phyloP scores from a whole-genome alignment of 2,888 invertebrate species.

The Microplitis manilae region DNA sequence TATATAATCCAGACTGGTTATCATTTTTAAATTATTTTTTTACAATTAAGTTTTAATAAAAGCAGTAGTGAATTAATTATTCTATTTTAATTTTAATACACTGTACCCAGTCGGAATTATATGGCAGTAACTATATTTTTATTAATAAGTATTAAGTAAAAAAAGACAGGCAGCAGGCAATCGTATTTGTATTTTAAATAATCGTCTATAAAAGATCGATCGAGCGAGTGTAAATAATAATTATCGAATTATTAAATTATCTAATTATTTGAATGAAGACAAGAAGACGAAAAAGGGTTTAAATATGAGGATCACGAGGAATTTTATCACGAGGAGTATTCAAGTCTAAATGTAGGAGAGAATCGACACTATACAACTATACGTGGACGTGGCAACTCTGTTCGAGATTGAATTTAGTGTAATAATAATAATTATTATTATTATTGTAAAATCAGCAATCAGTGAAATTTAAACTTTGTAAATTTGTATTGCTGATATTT shows the following conservation, averaged over 20 bases:
- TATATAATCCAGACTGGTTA: conserved; percentile 21
- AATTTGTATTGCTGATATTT: neutral
- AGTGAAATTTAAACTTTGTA: neutral
- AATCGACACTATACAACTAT: conserved; percentile 43
- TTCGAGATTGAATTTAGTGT: neutral
- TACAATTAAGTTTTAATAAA: conserved; percentile 18
- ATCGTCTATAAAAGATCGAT: conserved; percentile 52
- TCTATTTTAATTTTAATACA: conserved; percentile 10
- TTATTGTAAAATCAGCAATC: neutral
- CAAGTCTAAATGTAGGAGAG: conserved; percentile 42
- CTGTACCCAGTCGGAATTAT: conserved; percentile 26
- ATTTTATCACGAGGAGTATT: conserved; percentile 41
- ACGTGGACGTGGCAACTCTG: conserved; percentile 28
- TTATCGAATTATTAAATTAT: conserved; percentile 32
- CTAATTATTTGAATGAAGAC: conserved; percentile 31
- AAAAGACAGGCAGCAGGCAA: conserved; percentile 68
- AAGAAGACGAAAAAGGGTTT: conserved; percentile 37
- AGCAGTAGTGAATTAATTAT: conserved; percentile 8
- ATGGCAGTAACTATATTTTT: conserved; percentile 27
- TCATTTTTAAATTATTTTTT: neutral
- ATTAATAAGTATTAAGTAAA: conserved; percentile 32
- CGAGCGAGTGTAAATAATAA: conserved; percentile 51
- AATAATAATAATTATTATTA: neutral
- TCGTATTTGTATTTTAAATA: conserved; percentile 53
- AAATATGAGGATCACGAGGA: conserved; percentile 21